Base-by-base conservation (phyloP, 2,113 vertebrate species). In the Psettodes erumei region DNA sequence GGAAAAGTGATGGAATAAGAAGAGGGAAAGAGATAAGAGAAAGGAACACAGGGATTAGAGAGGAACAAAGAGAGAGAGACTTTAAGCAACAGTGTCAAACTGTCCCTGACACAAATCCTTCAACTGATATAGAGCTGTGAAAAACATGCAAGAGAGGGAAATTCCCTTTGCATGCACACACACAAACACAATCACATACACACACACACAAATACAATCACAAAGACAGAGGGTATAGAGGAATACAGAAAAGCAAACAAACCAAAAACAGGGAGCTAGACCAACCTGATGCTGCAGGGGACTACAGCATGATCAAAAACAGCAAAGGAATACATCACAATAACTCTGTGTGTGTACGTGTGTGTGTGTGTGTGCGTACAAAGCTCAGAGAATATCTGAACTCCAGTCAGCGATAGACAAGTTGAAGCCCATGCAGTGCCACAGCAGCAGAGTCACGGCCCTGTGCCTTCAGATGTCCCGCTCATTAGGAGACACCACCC, bases 401-500 rank as follows among this genome's bases (percentile, higher is more conserved):
- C 15, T 62, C 35, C 73, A 72, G 50, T 50, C 25, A 35, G 66
- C 77, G 54, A 67, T 15, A 64, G 71, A 33, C 59, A 77, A 79
- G 48, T 71, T 38, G 25, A 69, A 83, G 63, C 25, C 43, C 61
- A 55, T 21, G 59, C 11, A 30, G 32, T 35, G 54, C 54, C 75
- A 61, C 56, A 60, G 83, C 79, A 73, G 47, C 51, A 42, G 60
- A 83, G 78, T 81, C 66, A 74, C 50, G 38, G 79, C 71, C 72
- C 65, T 65, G 30, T 56, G 81, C 65, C 64, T 82, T 88, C 13
- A 80, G 73, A 87, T 70, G 84, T 70, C 55, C 76, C 35, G 15
- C 71, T 89, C 83, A 84, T 88, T 88, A 89, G 76, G 47, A 82
- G 79, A 87, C 86, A 77, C 70, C 75, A 76, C 74, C 83, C 71